Conservation (phyloP, 2,113 vertebrate species). For the Apus apus region DNA sequence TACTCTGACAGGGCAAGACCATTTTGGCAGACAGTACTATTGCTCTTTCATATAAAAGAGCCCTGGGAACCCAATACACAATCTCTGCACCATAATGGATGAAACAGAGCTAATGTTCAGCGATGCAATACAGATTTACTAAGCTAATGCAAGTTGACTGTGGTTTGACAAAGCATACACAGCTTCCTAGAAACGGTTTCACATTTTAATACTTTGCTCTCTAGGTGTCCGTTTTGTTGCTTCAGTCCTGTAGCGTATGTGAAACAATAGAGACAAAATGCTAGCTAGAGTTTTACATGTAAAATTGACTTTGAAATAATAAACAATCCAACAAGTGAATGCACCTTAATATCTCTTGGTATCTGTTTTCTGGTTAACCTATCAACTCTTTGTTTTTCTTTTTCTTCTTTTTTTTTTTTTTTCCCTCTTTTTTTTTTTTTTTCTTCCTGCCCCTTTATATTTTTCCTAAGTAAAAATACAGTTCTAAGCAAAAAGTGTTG, state of each 20-base stretch:
- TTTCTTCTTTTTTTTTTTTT: too few relatives aligned
- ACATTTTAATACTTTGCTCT: conserved; percentile 3
- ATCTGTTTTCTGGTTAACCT: neutral
- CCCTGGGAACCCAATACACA: conserved; percentile 48
- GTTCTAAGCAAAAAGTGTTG: neutral
- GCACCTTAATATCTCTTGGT: neutral
- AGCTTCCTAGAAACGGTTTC: conserved; percentile 41
- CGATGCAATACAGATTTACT: conserved; percentile 49
- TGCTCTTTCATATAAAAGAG: conserved; percentile 59
- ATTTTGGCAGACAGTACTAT: conserved; percentile 52
- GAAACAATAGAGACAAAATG: neutral
- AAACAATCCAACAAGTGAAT: neutral
- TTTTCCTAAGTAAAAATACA: neutral
- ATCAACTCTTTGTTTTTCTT: neutral
- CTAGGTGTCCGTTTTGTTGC: neutral
- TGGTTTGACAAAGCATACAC: conserved; percentile 9
- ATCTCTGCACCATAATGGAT: conserved; percentile 45
- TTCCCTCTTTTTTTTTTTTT: neutral
- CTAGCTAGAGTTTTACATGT: neutral
- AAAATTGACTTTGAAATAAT: neutral
- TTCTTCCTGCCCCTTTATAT: neutral
- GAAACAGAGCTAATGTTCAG: conserved; percentile 62
- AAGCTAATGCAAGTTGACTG: conserved; percentile 42
- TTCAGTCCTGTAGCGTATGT: neutral
- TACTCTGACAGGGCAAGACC: conserved; percentile 44